Conservation (phyloP, 2,888 invertebrate genomes). For the Acrocyrtus sp. region DNA sequence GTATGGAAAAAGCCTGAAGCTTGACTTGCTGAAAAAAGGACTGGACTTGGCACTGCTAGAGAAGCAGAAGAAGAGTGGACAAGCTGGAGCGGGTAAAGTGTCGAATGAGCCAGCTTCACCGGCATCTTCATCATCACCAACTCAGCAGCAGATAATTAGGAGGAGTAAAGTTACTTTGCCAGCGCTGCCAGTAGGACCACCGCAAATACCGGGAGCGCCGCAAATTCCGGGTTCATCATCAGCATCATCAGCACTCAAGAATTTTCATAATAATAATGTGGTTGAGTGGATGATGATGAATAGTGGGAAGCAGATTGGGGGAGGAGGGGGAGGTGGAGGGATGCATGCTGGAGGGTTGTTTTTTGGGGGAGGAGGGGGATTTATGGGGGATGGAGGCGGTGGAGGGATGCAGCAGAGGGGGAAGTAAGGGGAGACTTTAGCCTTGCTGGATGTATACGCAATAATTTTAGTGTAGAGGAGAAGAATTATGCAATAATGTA, state of each 20-base stretch:
- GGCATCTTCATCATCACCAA: too few species aligned
- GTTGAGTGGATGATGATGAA: slow-evolving; percentile 10
- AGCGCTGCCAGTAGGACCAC: neutral
- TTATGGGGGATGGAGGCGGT: neutral
- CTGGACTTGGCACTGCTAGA: slow-evolving; percentile 60
- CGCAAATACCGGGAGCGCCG: neutral
- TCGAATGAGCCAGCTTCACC: neutral
- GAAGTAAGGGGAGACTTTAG: too few species aligned
- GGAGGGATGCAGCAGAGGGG: neutral
- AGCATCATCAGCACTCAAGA: neutral
- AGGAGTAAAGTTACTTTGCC: too few species aligned
- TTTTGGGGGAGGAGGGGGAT: neutral
- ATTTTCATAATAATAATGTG: neutral
- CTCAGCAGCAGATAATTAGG: too few species aligned
- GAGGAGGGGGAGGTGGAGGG: neutral
- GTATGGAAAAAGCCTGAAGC: slow-evolving; percentile 90
- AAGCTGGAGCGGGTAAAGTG: neutral
- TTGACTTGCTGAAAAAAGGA: slow-evolving; percentile 87
- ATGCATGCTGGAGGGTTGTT: neutral
- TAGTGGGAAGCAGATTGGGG: too few species aligned
- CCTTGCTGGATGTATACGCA: neutral
- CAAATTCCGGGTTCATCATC: neutral
- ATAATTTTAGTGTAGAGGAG: slow-evolving; percentile 2
- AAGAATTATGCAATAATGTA: slow-evolving; percentile 1
- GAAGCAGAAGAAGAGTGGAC: slow-evolving; percentile 26